phyloP scores from a whole-genome alignment of 1,140 invertebrate species.

The Drosophila ambigua region DNA sequence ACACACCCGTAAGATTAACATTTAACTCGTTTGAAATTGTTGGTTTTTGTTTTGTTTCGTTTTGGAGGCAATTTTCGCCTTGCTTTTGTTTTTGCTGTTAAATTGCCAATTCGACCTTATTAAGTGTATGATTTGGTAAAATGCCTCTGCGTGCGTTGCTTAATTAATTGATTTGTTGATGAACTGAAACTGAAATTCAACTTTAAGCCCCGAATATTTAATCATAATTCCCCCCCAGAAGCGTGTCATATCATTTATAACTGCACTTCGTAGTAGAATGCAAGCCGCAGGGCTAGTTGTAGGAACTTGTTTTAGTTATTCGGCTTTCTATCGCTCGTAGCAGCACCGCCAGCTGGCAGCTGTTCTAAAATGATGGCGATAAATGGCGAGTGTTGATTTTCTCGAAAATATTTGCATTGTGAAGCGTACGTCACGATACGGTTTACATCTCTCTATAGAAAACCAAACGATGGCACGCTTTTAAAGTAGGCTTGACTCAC shows the following conservation, averaged over 20 bases:
- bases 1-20: conserved; percentile 15
- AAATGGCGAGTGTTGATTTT: conserved; percentile 2
- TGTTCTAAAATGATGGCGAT: neutral
- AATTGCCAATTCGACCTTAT: conserved; percentile 71
- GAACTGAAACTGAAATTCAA: conserved; percentile 38
- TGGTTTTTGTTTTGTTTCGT: conserved; percentile 14
- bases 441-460: too few relatives aligned
- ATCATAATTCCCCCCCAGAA: conserved; percentile 37
- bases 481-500: too few relatives aligned
- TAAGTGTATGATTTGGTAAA: conserved; percentile 50
- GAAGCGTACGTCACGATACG: neutral
- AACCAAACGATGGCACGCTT: neutral
- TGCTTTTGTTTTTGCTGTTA: conserved; percentile 17
- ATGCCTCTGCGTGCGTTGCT: conserved; percentile 46
- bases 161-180: conserved; percentile 66
- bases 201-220: conserved; percentile 58
- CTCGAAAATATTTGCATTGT: conserved; percentile 33
- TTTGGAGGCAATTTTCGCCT: conserved; percentile 22
- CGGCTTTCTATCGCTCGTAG: too few relatives aligned
- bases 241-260: conserved; percentile 42
- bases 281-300: too few relatives aligned
- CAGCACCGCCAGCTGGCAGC: too few relatives aligned
- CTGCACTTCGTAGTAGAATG: too few relatives aligned
- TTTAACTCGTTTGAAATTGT: conserved; percentile 31
- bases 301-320: too few relatives aligned